Evolutionary conservation across 2,113 vertebrate genomes (phyloP).

Genomic region (Bos javanicus): DNA sequence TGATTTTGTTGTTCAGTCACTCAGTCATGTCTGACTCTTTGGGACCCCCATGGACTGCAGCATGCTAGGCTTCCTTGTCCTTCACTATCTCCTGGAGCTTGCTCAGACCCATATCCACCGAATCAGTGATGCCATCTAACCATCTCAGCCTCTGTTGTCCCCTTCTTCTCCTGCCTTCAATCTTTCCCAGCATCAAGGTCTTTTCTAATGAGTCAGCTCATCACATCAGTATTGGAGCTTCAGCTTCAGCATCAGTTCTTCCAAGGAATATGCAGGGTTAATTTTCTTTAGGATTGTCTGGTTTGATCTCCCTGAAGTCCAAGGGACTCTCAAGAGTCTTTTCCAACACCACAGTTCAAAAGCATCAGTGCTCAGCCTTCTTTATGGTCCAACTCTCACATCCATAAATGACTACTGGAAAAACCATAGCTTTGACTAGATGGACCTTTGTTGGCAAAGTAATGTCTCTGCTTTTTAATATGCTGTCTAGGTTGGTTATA

Average conservation of each 20-base stretch:
- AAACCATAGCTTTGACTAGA: background rate
- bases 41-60: background rate
- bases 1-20: background rate
- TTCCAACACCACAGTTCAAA: background rate
- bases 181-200: background rate
- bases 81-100: background rate
- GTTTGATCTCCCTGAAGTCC: background rate
- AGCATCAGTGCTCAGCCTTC: background rate
- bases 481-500: background rate
- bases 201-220: background rate
- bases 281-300: background rate
- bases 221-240: background rate
- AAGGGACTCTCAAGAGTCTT: background rate
- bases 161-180: background rate
- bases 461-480: background rate
- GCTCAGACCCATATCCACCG: background rate
- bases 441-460: background rate
- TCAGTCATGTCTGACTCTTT: background rate
- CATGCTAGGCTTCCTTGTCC: background rate
- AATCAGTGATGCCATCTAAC: background rate
- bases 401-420: background rate
- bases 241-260: background rate
- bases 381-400: background rate
- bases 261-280: background rate
- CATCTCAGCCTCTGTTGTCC: background rate